Evolutionary conservation across 1,140 invertebrate genomes (phyloP).

Genomic region (Neocloeon triangulifer): DNA sequence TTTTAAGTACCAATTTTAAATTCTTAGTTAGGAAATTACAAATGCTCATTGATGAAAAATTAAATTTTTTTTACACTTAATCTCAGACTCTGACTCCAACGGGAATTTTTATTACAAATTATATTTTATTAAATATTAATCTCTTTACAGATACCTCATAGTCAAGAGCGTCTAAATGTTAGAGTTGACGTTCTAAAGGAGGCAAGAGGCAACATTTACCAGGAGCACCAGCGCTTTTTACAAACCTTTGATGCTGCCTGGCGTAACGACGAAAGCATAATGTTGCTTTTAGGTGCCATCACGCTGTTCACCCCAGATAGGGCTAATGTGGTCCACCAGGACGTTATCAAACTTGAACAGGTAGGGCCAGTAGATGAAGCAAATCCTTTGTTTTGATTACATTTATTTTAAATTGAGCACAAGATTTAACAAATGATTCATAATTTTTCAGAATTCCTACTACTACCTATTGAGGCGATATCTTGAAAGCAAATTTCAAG

Average conservation of each 20-base stretch:
- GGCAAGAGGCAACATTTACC: constrained; percentile 65
- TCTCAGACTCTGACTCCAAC: neutral
- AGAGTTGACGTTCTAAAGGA: constrained; percentile 68
- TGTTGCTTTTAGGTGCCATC: constrained; percentile 74
- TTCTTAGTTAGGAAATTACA: too few species aligned
- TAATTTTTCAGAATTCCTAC: constrained; percentile 54
- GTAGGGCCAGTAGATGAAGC: too few species aligned
- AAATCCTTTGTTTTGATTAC: constrained; percentile 4
- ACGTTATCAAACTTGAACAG: constrained; percentile 71
- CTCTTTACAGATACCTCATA: constrained; percentile 38
- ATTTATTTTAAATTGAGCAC: neutral
- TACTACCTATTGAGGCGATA: constrained; percentile 69
- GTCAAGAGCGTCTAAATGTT: constrained; percentile 44
- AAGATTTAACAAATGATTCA: neutral
- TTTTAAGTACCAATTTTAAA: too few species aligned
- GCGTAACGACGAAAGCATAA: constrained; percentile 65
- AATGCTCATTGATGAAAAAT: too few species aligned
- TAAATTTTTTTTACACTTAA: neutral
- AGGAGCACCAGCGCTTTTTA: constrained; percentile 60
- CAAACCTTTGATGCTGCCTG: constrained; percentile 55
- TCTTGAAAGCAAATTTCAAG: constrained; percentile 56
- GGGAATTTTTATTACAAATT: neutral
- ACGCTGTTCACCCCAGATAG: constrained; percentile 67
- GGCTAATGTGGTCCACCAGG: constrained; percentile 52
- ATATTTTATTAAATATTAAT: constrained; percentile 1